These are phyloP conservation scores for Loripinus fragilis DNA, from an alignment of 2,888 invertebrate species.

Conservation along the genomic window DNA sequence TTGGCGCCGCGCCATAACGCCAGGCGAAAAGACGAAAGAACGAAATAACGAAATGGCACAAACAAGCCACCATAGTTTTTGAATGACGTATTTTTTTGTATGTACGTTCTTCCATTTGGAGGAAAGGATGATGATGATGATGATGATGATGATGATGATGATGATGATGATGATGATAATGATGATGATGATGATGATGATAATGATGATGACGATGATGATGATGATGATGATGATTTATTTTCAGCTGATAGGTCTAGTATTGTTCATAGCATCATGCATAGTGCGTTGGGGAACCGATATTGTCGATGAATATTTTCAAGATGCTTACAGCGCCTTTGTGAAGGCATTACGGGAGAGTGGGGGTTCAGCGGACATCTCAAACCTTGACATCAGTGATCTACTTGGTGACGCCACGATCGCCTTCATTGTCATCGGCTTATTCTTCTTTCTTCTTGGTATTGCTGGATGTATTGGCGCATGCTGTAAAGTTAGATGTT, in stretches of 20 bases:
- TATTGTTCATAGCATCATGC: slow-evolving; percentile 41
- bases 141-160: too few relatives aligned
- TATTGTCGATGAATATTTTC: slow-evolving; percentile 43
- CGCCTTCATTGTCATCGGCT: slow-evolving; percentile 75
- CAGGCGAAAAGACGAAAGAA: too few relatives aligned
- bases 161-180: too few relatives aligned
- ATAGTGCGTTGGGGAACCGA: slow-evolving; percentile 52
- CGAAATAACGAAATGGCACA: too few relatives aligned
- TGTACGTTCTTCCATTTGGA: too few relatives aligned
- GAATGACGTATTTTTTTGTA: too few relatives aligned
- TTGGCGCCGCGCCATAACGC: too few relatives aligned
- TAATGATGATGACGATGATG: too few relatives aligned
- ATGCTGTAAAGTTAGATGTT: slow-evolving; percentile 70
- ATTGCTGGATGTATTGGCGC: slow-evolving; percentile 76
- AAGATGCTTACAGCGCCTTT: slow-evolving; percentile 51
- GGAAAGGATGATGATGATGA: too few relatives aligned
- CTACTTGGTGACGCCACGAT: slow-evolving; percentile 67
- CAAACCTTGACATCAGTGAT: slow-evolving; percentile 69
- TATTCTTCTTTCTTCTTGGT: slow-evolving; percentile 72
- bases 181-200: too few relatives aligned
- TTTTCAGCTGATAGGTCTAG: slow-evolving; percentile 50
- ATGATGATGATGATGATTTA: too few relatives aligned
- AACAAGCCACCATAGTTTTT: too few relatives aligned
- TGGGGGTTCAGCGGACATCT: slow-evolving; percentile 35
- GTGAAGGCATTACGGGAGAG: slow-evolving; percentile 39